A percentile compares a stretch with the other conserved stretches of the same genome.
Conservation (phyloP, 2,797 vertebrate species). For the Chaunax sp. region DNA sequence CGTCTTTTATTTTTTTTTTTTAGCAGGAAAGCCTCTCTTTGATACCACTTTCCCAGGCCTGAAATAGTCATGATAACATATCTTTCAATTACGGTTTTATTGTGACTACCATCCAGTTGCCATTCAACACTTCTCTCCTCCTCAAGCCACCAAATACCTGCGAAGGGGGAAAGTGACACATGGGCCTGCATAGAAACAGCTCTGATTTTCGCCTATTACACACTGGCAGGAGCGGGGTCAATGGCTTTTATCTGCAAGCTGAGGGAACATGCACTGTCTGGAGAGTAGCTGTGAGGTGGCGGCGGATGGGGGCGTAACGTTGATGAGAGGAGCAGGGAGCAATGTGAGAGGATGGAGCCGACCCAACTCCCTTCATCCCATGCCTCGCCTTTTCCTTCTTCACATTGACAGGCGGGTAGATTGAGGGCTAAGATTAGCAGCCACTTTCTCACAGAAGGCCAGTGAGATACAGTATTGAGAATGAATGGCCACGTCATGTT, state of each 20-base stretch:
- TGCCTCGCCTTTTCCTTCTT: slow-evolving; percentile 73
- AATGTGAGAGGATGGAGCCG: slow-evolving; percentile 57
- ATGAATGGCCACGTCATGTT: slow-evolving; percentile 89
- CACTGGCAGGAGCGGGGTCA: slow-evolving; percentile 54
- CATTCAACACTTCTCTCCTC: slow-evolving; percentile 73
- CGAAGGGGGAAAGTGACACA: slow-evolving; percentile 79
- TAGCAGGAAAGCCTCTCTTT: slow-evolving; percentile 72
- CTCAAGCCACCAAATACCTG: slow-evolving; percentile 72
- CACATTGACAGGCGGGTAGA: slow-evolving; percentile 86
- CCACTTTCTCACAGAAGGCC: slow-evolving; percentile 89
- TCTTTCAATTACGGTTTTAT: slow-evolving; percentile 89
- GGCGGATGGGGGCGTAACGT: slow-evolving; percentile 34
- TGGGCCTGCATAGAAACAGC: slow-evolving; percentile 74
- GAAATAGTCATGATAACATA: slow-evolving; percentile 86
- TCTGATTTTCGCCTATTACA: slow-evolving; percentile 73
- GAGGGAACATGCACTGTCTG: slow-evolving; percentile 60
- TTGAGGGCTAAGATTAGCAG: slow-evolving; percentile 89
- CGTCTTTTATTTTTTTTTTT: slow-evolving; percentile 56
- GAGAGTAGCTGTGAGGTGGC: slow-evolving; percentile 59
- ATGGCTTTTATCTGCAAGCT: slow-evolving; percentile 73
- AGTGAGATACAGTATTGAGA: slow-evolving; percentile 88
- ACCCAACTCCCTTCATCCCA: slow-evolving; percentile 76
- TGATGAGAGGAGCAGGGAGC: slow-evolving; percentile 60
- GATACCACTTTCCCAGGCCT: slow-evolving; percentile 77
- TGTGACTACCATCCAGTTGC: slow-evolving; percentile 82